Conservation (phyloP, 2,113 vertebrate species). For the Orcinus orca region DNA sequence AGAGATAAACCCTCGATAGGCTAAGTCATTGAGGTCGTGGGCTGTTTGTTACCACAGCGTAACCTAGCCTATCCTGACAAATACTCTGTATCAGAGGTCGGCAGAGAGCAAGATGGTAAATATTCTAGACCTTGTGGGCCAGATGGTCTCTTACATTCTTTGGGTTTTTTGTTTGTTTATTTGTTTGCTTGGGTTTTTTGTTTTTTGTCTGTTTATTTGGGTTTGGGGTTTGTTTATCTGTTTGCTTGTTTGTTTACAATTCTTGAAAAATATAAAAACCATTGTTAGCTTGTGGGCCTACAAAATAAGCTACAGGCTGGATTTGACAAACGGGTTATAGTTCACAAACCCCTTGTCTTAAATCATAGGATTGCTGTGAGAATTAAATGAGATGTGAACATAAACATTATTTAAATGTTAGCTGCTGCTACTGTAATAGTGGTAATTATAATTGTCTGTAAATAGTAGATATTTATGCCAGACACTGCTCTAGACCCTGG, state of each 20-base stretch:
- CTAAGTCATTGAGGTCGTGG: neutral
- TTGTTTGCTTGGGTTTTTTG: neutral
- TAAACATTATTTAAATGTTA: neutral
- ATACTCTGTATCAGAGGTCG: neutral
- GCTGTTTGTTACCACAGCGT: neutral
- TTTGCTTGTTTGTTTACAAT: conserved; percentile 7
- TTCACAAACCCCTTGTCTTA: neutral
- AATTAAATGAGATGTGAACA: neutral
- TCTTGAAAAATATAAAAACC: conserved; percentile 21
- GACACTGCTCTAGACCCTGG: neutral
- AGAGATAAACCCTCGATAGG: neutral
- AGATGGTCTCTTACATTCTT: neutral
- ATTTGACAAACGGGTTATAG: neutral
- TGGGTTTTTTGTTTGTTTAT: too few species aligned
- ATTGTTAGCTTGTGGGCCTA: neutral
- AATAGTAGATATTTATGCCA: neutral
- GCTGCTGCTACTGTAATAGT: neutral
- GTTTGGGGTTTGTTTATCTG: neutral
- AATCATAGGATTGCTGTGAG: neutral
- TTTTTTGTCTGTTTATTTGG: neutral
- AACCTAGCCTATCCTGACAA: neutral
- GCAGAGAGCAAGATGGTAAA: neutral
- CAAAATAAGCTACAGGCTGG: neutral
- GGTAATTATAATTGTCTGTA: neutral
- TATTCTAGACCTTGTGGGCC: neutral